Conservation (phyloP, 1,140 invertebrate genomes). For the Microvelia longipes region DNA sequence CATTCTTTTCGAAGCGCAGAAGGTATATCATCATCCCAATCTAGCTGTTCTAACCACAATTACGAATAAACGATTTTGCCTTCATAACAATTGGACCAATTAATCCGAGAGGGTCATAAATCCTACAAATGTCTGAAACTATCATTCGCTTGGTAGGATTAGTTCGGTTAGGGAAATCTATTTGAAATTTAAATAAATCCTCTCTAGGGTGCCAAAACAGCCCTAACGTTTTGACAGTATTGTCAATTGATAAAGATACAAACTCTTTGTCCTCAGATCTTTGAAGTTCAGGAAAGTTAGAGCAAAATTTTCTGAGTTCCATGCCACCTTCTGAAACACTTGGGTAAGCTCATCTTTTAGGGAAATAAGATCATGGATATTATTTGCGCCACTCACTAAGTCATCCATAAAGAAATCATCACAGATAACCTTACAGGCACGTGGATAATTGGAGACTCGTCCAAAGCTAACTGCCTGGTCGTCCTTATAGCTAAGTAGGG, state of each 20-base stretch:
- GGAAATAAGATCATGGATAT: neutral
- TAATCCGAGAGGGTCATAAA: neutral
- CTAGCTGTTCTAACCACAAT: neutral
- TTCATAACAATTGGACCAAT: neutral
- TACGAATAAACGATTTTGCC: neutral
- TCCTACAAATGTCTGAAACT: constrained; percentile 8
- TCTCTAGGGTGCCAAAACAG: constrained; percentile 5
- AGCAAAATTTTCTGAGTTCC: constrained; percentile 12
- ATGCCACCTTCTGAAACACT: neutral
- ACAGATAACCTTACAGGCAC: neutral
- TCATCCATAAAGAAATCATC: constrained; percentile 1
- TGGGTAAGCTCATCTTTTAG: neutral
- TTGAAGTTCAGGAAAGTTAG: neutral
- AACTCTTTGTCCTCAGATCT: neutral
- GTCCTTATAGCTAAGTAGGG: constrained; percentile 1
- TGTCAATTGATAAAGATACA: neutral
- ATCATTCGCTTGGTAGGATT: constrained; percentile 14
- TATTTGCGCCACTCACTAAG: neutral
- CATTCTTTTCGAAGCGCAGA: neutral
- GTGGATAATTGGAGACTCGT: neutral
- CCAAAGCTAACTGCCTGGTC: neutral
- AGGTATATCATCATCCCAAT: neutral
- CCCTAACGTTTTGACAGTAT: constrained; percentile 8
- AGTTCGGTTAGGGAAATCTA: neutral
- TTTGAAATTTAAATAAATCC: constrained; percentile 10